Base-by-base conservation (phyloP, 2,113 vertebrate genomes). In the Protobothrops mucrosquamatus region DNA sequence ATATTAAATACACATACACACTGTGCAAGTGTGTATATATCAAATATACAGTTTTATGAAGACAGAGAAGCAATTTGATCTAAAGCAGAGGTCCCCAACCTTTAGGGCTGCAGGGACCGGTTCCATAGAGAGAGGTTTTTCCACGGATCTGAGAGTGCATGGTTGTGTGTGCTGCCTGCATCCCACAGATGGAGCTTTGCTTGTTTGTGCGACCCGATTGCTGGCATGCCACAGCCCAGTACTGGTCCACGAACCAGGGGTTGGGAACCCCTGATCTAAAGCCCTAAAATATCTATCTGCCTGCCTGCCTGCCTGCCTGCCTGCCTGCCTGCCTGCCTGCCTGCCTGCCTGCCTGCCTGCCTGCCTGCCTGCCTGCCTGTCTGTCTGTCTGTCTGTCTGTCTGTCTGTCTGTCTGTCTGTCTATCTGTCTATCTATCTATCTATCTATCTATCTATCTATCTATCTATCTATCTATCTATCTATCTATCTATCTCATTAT, bases 401-500 rank as follows among this genome's bases (percentile, higher is more conserved):
- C 54, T 54, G 15, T 54, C 54, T 15, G 15, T 54, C 54, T 15
- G 15, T 54, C 14, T 15, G 15, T 15, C 61, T 5, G 1, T 3
- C 57, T 29, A n/a, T 2, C 61, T 29, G 26, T 10, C 24, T 61
- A 61, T 11, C 59, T 26, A 26, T 18, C 56, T 20, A 57, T 23
- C 56, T 23, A 57, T 7, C 56, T 23, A 23, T 23, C 56, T 23
- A 57, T 57, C 20, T 20, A 57, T 11, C 59, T 6, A 57, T 10
- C 24, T 24, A 61, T 55, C 54, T 15, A 55, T 18, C 54, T 4
- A 54, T 14, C 52, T 14, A 54, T 14, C 52, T 14, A 26, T 10
- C 57, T 6, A 24, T 26, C 59, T 3, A 29, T n/a, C 2, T 0
- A 34, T 39, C 6, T 1, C 69, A 95, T 96, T 92, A 95, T 94